phyloP scores from a whole-genome alignment of 2,113 vertebrate genomes.

The Eurystomus gularis region DNA sequence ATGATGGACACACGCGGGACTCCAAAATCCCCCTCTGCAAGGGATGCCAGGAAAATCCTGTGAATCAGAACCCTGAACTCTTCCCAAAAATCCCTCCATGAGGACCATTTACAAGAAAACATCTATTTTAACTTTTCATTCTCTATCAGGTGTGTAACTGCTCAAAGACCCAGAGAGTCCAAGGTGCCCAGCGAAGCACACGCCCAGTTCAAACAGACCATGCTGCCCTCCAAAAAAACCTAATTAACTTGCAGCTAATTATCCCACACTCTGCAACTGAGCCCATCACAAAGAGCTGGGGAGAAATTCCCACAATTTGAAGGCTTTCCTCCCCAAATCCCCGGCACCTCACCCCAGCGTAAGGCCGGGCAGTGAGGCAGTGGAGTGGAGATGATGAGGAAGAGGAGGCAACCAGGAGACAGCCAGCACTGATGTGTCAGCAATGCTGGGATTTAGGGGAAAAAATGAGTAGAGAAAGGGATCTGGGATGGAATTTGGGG shows the following conservation, averaged over 20 bases:
- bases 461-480: neutral
- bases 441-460: neutral
- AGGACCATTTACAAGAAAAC: neutral
- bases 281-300: neutral
- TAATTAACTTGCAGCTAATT: neutral
- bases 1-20: neutral
- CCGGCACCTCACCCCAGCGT: neutral
- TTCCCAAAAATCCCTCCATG: neutral
- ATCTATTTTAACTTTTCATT: neutral
- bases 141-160: fast-evolving
- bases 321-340: neutral
- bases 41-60: neutral
- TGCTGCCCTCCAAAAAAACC: neutral
- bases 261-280: neutral
- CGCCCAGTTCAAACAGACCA: neutral
- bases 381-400: fast-evolving
- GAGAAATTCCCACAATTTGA: neutral
- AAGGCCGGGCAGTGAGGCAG: neutral
- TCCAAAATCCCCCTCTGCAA: neutral
- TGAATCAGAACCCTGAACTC: neutral
- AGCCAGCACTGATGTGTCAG: neutral
- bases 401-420: neutral
- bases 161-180: neutral
- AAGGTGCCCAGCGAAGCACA: neutral
- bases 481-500: neutral